Evolutionary conservation across 2,888 invertebrate genomes (phyloP), one percentile per base, ranked within the genome.

Genomic region (Hirtodrosophila trivittata): DNA sequence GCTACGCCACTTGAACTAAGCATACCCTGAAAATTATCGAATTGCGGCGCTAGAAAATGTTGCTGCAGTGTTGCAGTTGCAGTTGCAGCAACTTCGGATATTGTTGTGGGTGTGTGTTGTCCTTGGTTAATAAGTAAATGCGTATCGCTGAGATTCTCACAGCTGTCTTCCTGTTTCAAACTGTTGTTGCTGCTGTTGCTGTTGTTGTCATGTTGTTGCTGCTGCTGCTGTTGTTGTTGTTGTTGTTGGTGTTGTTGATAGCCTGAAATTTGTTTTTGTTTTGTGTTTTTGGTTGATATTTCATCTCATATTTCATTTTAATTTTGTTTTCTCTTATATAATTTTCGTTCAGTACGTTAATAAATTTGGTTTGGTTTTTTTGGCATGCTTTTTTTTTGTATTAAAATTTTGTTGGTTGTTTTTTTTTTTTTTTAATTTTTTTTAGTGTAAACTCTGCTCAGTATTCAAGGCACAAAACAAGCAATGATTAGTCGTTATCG

Each of bases 211-310:
- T 85, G 71, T 52, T 60, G 74, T 0, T 67, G 65, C 8, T 64
- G 70, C 12, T 56, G 56, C 13, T 66, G 64, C 12, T 10, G 43
- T 14, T 39, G 50, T 37, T 59, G 54, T 28, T 32, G 39, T 47
- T 37, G 65, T 46, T 41, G 54, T 55, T 42, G 54, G 66, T 66
- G 75, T 69, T 67, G 75, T 66, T 75, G 77, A 62, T 43, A 72
- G 88, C 87, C 89, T 89, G 89, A 89, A 89, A 89, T 86, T 89
- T 89, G 89, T 87, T 87, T 88, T 87, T 87, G 88, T 81, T 82
- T 76, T 51, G 66, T 62, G 76, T 73, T 56, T 78, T 84, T 71
- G 65, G 30, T 65, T 66, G 49, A 39, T 57, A 55, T 70, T 64
- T 50, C 26, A 28, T 32, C 12, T 45, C 13, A 69, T 57, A 50